A percentile compares a stretch with the other conserved stretches of the same genome.
Evolutionary conservation across 2,113 vertebrate species (phyloP).

Genomic region (Tyto alba): DNA sequence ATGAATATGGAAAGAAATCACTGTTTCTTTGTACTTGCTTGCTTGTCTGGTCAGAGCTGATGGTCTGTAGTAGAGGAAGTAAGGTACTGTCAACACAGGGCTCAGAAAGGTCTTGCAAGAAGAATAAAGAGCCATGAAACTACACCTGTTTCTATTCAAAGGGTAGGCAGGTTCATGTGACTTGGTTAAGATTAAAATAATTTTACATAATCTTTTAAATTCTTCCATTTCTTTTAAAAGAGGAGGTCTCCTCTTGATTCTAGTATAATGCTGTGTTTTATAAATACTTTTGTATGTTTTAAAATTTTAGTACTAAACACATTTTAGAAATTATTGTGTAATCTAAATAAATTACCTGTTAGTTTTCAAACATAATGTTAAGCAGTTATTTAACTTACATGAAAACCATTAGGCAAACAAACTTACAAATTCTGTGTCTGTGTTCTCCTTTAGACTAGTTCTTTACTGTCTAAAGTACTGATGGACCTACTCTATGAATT

Average conservation of each 20-base stretch:
- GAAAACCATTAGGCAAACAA: background rate
- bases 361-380: background rate
- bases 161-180: background rate
- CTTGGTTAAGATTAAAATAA: background rate
- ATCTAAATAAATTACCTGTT: background rate
- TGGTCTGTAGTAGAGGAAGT: background rate
- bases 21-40: background rate
- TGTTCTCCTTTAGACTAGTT: background rate
- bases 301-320: background rate
- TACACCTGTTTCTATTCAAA: background rate
- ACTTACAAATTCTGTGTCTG: background rate
- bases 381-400: background rate
- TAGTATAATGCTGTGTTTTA: background rate
- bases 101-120: background rate
- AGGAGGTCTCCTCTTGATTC: background rate
- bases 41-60: background rate
- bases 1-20: background rate
- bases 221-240: background rate
- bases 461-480: background rate
- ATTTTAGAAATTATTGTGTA: background rate
- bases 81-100: background rate
- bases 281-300: background rate
- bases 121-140: background rate
- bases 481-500: background rate
- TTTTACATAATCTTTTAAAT: background rate